Evolutionary conservation across 2,113 vertebrate genomes (phyloP).

Genomic region (Corvus hawaiiensis): DNA sequence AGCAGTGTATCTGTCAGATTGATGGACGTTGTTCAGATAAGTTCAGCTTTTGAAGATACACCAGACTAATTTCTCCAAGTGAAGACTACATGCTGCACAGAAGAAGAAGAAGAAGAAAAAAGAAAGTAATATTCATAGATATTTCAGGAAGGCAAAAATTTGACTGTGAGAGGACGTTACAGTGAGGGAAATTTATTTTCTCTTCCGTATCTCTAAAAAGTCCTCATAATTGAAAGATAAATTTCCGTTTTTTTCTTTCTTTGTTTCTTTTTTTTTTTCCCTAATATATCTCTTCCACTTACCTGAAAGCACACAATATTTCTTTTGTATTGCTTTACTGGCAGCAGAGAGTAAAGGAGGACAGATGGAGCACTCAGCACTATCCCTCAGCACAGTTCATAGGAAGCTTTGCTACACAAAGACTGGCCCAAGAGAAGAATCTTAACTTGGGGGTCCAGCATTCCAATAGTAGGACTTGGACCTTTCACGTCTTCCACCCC

Average conservation of each 20-base stretch:
- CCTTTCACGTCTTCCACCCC: background rate
- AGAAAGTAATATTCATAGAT: background rate
- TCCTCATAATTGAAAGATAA: background rate
- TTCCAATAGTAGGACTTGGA: background rate
- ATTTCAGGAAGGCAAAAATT: background rate
- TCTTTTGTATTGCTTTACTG: background rate
- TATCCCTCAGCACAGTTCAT: background rate
- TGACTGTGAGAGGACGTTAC: background rate
- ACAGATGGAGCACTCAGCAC: background rate
- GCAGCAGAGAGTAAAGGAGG: background rate
- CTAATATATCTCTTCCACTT: background rate
- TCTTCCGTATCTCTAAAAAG: background rate
- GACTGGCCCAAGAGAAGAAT: background rate
- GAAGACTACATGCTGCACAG: background rate
- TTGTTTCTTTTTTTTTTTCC: background rate
- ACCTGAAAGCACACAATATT: background rate
- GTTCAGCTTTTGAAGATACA: background rate
- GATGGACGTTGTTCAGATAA: constrained; percentile 13
- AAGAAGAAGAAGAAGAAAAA: background rate
- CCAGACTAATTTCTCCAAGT: background rate
- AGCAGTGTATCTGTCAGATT: background rate
- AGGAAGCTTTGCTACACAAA: background rate
- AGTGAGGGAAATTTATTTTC: background rate
- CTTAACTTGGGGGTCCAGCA: background rate
- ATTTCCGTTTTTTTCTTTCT: background rate